Evolutionary conservation across 2,113 vertebrate genomes (phyloP).

Genomic region (Galemys pyrenaicus): DNA sequence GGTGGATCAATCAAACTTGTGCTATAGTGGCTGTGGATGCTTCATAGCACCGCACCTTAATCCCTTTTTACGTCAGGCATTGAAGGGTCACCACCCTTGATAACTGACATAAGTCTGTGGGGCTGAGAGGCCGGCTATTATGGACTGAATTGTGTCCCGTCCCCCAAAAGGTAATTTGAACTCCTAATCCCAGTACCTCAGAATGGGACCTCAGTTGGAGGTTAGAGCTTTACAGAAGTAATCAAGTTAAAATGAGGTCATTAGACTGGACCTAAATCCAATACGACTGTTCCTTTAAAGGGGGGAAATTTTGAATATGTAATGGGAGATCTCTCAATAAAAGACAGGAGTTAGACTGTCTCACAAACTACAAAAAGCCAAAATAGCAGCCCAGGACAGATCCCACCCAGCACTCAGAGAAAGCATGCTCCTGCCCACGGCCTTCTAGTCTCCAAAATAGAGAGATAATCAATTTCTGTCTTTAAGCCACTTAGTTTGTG

Average conservation of each 20-base stretch:
- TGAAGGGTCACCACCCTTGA: neutral
- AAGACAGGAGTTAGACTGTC: neutral
- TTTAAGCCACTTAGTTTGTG: neutral
- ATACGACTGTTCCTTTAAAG: neutral
- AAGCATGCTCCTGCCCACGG: neutral
- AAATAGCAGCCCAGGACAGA: neutral
- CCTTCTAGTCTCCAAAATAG: neutral
- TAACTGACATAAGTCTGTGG: neutral
- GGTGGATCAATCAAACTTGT: no score
- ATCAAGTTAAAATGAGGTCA: slow-evolving; percentile 26
- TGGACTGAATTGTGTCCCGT: neutral
- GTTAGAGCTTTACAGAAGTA: neutral
- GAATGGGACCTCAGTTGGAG: neutral
- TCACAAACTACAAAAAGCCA: neutral
- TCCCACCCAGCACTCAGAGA: neutral
- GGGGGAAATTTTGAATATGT: neutral
- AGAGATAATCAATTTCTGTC: neutral
- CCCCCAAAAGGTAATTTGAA: neutral
- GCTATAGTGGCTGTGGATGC: no score
- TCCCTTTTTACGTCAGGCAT: slow-evolving; percentile 21
- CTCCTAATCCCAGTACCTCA: neutral
- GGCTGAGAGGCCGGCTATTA: neutral
- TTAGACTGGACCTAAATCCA: neutral
- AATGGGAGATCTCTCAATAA: neutral
- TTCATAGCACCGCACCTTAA: no score